A percentile compares a stretch with the other conserved stretches of the same genome.
phyloP scores from a whole-genome alignment of 2,113 vertebrate genomes.

The Oxyruncus cristatus region DNA sequence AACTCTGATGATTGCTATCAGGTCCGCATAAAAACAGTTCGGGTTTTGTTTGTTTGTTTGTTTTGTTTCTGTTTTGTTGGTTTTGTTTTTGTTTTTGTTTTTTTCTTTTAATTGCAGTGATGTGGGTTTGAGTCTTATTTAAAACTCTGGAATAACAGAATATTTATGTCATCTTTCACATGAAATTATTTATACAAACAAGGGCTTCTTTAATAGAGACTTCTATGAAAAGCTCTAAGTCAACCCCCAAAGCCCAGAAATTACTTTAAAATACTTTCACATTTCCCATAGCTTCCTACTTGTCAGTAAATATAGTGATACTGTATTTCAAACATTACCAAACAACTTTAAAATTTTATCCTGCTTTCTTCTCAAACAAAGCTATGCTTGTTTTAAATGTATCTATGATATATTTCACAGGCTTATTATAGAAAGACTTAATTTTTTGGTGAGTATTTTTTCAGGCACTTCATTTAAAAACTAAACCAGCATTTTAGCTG shows the following conservation, averaged over 20 bases:
- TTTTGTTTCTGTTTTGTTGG: too few relatives aligned
- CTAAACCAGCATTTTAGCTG: background rate
- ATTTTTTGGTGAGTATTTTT: background rate
- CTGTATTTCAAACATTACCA: background rate
- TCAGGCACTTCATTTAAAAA: background rate
- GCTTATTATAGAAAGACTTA: background rate
- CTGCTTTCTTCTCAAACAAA: background rate
- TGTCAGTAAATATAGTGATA: background rate
- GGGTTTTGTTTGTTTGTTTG: background rate
- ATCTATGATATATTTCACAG: background rate
- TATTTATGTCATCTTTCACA: background rate
- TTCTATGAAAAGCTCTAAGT: background rate
- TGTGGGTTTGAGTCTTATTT: background rate
- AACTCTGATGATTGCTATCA: background rate
- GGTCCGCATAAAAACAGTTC: background rate
- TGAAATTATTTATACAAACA: background rate
- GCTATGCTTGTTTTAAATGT: background rate
- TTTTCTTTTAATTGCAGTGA: background rate
- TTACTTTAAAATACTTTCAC: background rate
- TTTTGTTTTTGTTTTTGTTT: rapidly evolving
- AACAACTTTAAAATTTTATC: background rate
- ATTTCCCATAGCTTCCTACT: background rate
- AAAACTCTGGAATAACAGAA: background rate
- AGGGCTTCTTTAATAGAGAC: background rate
- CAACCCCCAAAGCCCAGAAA: background rate